These are phyloP conservation scores for Chalcis sispes DNA, from an alignment of 2,888 invertebrate species.

Conservation along the genomic window DNA sequence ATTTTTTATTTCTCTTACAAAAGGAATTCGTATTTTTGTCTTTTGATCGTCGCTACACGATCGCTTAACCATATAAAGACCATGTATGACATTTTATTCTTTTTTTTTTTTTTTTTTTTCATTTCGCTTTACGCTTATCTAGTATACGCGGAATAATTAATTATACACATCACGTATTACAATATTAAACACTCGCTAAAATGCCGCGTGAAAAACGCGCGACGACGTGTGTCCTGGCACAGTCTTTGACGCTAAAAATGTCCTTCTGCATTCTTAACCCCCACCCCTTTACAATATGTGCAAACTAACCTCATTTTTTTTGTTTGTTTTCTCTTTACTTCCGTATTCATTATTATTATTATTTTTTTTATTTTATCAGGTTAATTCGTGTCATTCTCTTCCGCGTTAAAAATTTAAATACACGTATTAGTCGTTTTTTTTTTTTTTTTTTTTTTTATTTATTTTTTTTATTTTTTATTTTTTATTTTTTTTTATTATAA, in stretches of 20 bases:
- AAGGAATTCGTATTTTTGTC: constrained; percentile 38
- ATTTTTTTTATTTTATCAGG: constrained; percentile 9
- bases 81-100: neutral
- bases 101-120: neutral
- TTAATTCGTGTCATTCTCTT: constrained; percentile 47
- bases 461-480: constrained; percentile 67
- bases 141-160: constrained; percentile 28
- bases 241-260: constrained; percentile 30
- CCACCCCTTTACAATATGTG: constrained; percentile 19
- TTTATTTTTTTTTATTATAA: constrained; percentile 61
- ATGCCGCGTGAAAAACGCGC: constrained; percentile 35
- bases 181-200: constrained; percentile 49
- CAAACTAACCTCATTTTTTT: constrained; percentile 29
- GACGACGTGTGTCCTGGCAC: constrained; percentile 24
- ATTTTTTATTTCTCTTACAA: constrained; percentile 9
- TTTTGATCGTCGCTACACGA: constrained; percentile 7
- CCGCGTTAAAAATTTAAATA: constrained; percentile 68
- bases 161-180: constrained; percentile 43
- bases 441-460: constrained; percentile 60
- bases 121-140: no score
- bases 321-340: neutral
- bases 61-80: constrained; percentile 9
- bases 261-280: constrained; percentile 1
- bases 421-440: constrained; percentile 71
- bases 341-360: neutral